phyloP scores from a whole-genome alignment of 2,888 invertebrate species.

The Antheraea yamamai region DNA sequence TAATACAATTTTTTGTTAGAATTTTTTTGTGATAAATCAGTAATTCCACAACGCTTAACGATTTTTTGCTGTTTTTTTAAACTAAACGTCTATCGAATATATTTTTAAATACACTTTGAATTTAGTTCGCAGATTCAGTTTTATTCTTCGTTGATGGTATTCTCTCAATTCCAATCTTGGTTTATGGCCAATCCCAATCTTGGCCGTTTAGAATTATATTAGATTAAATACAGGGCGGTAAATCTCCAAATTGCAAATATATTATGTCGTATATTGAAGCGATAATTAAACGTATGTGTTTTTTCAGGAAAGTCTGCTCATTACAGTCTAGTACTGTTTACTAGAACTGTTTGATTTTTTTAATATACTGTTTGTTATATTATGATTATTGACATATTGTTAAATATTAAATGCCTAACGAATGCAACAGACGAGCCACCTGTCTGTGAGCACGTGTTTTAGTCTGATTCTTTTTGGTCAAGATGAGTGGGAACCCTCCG shows the following conservation, averaged over 20 bases:
- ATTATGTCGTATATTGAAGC: no score
- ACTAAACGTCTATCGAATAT: neutral
- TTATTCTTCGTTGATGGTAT: neutral
- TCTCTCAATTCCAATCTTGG: no score
- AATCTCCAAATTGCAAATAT: neutral
- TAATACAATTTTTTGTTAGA: no score
- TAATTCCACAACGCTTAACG: neutral
- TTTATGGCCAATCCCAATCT: no score
- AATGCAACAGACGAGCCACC: slow-evolving; percentile 33
- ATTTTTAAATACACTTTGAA: neutral
- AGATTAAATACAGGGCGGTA: neutral
- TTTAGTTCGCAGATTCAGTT: neutral
- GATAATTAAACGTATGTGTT: neutral
- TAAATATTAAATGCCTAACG: slow-evolving; percentile 11
- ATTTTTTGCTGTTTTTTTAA: neutral
- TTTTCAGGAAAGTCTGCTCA: neutral
- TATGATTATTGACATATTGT: slow-evolving; percentile 12
- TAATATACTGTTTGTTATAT: neutral
- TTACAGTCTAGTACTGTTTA: neutral
- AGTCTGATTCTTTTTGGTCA: slow-evolving; percentile 64
- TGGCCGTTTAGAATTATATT: no score
- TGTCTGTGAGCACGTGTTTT: slow-evolving; percentile 53
- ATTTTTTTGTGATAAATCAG: neutral
- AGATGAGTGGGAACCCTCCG: slow-evolving; percentile 48
- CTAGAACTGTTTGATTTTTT: neutral